A percentile compares a stretch with the other conserved stretches of the same genome.
phyloP scores from a whole-genome alignment of 2,113 vertebrate genomes.

The Oriolus oriolus region DNA sequence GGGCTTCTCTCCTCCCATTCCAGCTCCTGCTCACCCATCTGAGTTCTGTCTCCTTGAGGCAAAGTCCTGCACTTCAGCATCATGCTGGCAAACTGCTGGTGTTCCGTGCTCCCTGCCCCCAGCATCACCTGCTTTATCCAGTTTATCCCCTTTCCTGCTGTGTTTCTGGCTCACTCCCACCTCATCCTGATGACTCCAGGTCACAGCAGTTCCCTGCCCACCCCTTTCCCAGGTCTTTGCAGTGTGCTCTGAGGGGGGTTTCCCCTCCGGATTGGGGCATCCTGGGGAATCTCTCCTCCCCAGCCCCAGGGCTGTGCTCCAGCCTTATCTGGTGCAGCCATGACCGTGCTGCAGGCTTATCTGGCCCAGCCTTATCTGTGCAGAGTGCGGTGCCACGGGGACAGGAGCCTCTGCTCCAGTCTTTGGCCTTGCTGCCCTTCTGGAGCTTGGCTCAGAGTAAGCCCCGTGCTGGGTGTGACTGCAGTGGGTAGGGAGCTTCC shows the following conservation, averaged over 20 bases:
- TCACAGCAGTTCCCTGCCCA: not conserved
- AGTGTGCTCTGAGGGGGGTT: not conserved
- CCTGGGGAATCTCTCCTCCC: not conserved
- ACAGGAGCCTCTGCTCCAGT: not conserved
- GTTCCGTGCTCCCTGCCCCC: not conserved
- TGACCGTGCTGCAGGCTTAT: not conserved
- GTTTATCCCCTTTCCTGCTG: not conserved
- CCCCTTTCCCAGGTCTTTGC: not conserved
- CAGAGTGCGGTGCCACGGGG: not conserved
- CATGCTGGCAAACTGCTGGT: not conserved
- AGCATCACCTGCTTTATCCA: not conserved
- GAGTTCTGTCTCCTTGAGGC: not conserved
- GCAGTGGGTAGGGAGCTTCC: accelerated
- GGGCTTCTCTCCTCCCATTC: not conserved
- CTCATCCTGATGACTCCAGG: not conserved
- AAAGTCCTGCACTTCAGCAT: not conserved
- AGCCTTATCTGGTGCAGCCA: not conserved
- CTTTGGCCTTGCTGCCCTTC: not conserved
- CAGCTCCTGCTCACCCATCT: not conserved
- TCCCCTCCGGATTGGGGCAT: accelerated
- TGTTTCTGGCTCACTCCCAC: not conserved
- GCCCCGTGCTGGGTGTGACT: accelerated
- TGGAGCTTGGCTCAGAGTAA: not conserved
- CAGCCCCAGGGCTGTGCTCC: not conserved
- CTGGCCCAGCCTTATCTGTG: not conserved